A percentile compares a stretch with the other conserved stretches of the same genome.
Evolutionary conservation across 2,888 invertebrate species (phyloP).

Genomic region (Papilio protenor): DNA sequence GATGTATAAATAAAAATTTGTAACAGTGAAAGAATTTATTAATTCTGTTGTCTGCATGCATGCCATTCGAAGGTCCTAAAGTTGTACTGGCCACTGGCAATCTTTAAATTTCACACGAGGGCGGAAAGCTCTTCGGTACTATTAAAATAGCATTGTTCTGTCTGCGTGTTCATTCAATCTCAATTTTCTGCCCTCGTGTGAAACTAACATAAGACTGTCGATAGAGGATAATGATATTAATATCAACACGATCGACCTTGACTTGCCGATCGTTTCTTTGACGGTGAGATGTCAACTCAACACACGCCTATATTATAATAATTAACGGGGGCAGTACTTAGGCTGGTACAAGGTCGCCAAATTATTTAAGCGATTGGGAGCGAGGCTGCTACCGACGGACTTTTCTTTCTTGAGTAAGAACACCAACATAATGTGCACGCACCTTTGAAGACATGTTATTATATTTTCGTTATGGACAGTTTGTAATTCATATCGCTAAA

Average conservation of each 20-base stretch:
- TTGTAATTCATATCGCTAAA: constrained; percentile 40
- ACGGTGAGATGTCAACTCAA: constrained; percentile 67
- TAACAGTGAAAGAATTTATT: constrained; percentile 6
- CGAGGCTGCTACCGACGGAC: constrained; percentile 65
- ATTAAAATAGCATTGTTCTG: too few species aligned
- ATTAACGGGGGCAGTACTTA: constrained; percentile 73
- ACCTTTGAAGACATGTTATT: constrained; percentile 70
- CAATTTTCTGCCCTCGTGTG: not conserved
- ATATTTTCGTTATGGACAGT: constrained; percentile 75
- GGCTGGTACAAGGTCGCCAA: constrained; percentile 72
- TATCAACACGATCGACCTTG: constrained; percentile 32
- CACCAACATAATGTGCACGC: constrained; percentile 58
- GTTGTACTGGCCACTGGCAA: not conserved
- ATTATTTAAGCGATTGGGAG: constrained; percentile 75
- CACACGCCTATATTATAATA: constrained; percentile 71
- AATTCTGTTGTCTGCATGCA: not conserved
- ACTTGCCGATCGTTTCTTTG: constrained; percentile 49
- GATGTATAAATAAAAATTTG: not conserved
- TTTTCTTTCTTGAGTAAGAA: constrained; percentile 69
- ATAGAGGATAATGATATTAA: constrained; percentile 20
- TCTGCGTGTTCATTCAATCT: too few species aligned
- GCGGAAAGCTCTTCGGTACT: too few species aligned
- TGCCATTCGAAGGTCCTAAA: not conserved
- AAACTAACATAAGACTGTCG: not conserved
- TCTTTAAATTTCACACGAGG: too few species aligned